Base-by-base conservation (phyloP, 1,140 invertebrate genomes). In the Bicyclus anynana region DNA sequence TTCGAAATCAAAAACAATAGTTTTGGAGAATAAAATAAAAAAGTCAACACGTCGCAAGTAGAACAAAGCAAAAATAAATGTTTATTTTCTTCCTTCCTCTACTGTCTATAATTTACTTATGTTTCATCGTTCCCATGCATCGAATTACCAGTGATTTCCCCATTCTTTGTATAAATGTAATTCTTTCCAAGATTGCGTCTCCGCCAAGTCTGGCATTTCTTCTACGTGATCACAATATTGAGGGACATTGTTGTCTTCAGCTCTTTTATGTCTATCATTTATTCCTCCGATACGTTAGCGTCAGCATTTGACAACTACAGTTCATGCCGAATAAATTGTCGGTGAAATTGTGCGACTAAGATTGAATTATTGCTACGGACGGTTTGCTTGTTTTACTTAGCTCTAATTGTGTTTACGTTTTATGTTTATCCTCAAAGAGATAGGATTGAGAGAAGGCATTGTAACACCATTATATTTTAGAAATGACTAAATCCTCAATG, bases 221-320 rank as follows among this genome's bases (percentile, higher is more conserved):
- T 62, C 59, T 74, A 86, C 84, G 84, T 88, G 84, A 86, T 77
- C 80, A 76, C 74, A 81, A 88, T 88, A 76, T 74, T 62, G 60
- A 79, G 74, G 62, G 6, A 42, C 62, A 16, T 59, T 60, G 68
- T 77, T 84, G 80, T 81, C 77, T 84, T 59, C 72, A 69, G 71
- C 74, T 71, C 74, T 67, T 77, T 78, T 77, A 73, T 77, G 72
- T 85, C 82, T 86, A 78, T 88, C 82, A 81, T 85, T 87, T 86
- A 82, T 86, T 85, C 72, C 67, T 74, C 64, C 71, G 74, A 84
- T 80, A 84, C 79, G 79, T 80, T 62, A 72, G 79, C 79, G 80
- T 86, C 80, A 88, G 84, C 81, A 60, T 82, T 87, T 80, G 81
- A 87, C 82, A 85, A 85, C 76, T 83, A 84, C 78, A 83, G 80